Conservation (phyloP, 2,113 vertebrate species). For the Daboia siamensis region DNA sequence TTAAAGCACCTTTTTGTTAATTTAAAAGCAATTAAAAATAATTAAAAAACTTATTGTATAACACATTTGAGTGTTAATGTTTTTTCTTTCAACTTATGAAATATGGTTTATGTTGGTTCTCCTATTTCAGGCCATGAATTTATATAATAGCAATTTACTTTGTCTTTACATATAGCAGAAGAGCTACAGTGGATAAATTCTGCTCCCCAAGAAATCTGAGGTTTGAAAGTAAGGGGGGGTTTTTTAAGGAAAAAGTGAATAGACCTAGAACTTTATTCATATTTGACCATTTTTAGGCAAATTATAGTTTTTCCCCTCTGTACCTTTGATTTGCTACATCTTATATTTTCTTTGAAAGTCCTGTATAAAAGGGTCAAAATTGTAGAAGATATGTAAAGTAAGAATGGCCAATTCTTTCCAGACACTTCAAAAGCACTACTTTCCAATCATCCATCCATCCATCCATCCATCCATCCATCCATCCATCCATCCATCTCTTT, state of each 20-base stretch:
- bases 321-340: not conserved
- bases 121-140: conserved; percentile 22
- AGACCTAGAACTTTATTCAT: not conserved
- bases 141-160: not conserved
- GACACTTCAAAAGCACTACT: not conserved
- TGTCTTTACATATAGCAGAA: not conserved
- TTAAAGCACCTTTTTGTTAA: not conserved
- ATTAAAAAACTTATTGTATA: not conserved
- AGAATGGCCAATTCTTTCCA: not conserved
- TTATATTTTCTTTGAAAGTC: not conserved
- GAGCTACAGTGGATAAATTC: not conserved
- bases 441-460: no score
- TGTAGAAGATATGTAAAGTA: not conserved
- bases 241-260: not conserved
- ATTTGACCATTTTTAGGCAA: not conserved
- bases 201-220: not conserved
- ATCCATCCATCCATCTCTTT: no score
- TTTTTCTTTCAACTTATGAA: not conserved
- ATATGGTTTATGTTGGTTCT: not conserved
- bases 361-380: not conserved
- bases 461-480: no score
- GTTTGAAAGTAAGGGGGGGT: no score
- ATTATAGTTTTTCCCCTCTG: not conserved
- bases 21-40: not conserved
- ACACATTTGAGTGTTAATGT: not conserved